A percentile compares a stretch with the other conserved stretches of the same genome.
Conservation (phyloP, 1,140 invertebrate genomes). For the Spodoptera litura region DNA sequence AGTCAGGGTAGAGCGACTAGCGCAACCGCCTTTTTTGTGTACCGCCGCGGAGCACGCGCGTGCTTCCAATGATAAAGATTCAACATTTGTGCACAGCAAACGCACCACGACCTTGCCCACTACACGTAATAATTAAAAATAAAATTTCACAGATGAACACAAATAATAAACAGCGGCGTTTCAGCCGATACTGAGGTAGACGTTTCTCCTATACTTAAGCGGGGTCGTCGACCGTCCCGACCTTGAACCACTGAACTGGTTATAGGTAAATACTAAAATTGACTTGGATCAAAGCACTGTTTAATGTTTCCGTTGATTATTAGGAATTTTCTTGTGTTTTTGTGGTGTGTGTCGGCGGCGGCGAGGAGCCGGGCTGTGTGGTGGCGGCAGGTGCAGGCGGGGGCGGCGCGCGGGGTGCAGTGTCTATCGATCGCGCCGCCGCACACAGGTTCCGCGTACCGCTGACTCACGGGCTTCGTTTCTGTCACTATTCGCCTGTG, state of each 20-base stretch:
- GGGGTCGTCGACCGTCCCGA: slow-evolving; percentile 66
- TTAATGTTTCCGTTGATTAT: slow-evolving; percentile 58
- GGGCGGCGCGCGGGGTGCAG: slow-evolving; percentile 60
- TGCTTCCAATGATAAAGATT: slow-evolving; percentile 67
- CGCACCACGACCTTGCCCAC: slow-evolving; percentile 70
- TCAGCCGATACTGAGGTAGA: slow-evolving; percentile 63
- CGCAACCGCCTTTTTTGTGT: slow-evolving; percentile 65
- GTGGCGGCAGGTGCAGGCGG: slow-evolving; percentile 62
- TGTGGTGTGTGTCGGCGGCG: slow-evolving; percentile 55
- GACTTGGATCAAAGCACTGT: slow-evolving; percentile 60
- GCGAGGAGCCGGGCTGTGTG: slow-evolving; percentile 51
- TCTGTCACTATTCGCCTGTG: slow-evolving; percentile 68
- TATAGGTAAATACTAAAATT: slow-evolving; percentile 48
- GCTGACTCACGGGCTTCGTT: slow-evolving; percentile 74
- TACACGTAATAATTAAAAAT: slow-evolving; percentile 80
- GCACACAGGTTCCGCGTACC: slow-evolving; percentile 69
- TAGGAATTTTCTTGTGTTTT: slow-evolving; percentile 58
- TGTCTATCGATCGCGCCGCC: slow-evolving; percentile 79
- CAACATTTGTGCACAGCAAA: slow-evolving; percentile 74
- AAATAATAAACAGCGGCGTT: slow-evolving; percentile 65
- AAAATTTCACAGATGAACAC: slow-evolving; percentile 64
- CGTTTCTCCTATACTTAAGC: slow-evolving; percentile 51
- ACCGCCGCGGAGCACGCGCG: slow-evolving; percentile 71
- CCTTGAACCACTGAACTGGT: slow-evolving; percentile 71
- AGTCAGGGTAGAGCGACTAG: slow-evolving; percentile 47